Conservation (phyloP, 2,113 vertebrate genomes). For the Lepus timidus region DNA sequence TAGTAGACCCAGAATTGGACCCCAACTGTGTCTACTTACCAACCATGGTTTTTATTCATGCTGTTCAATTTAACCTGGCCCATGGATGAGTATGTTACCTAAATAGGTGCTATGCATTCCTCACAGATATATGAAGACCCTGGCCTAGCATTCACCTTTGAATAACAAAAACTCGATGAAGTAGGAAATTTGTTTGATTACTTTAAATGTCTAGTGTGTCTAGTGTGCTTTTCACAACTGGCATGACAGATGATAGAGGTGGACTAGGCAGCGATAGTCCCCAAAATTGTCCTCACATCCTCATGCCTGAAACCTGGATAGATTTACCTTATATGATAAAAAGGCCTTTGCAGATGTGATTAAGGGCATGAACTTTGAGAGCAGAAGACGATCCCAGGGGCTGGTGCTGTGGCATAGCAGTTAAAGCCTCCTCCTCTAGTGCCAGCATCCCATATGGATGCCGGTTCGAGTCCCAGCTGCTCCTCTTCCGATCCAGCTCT, state of each 20-base stretch:
- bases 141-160: neutral
- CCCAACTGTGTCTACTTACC: neutral
- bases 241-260: neutral
- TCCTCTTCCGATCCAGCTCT: no score
- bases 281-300: neutral
- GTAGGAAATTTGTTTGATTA: neutral
- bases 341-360: neutral
- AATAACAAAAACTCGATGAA: neutral
- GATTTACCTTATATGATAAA: neutral
- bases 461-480: no score
- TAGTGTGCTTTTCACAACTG: neutral
- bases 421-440: no score
- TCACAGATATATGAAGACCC: neutral
- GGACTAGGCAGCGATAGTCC: neutral
- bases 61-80: neutral
- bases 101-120: neutral
- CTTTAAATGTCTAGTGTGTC: neutral
- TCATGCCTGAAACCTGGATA: neutral
- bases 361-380: neutral
- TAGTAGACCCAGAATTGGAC: neutral
- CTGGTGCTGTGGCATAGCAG: neutral
- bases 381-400: neutral
- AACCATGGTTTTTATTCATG: neutral
- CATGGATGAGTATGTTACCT: neutral
- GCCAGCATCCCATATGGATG: no score